Evolutionary conservation across 1,140 invertebrate species (phyloP).

Genomic region (Drosophila equinoxialis): DNA sequence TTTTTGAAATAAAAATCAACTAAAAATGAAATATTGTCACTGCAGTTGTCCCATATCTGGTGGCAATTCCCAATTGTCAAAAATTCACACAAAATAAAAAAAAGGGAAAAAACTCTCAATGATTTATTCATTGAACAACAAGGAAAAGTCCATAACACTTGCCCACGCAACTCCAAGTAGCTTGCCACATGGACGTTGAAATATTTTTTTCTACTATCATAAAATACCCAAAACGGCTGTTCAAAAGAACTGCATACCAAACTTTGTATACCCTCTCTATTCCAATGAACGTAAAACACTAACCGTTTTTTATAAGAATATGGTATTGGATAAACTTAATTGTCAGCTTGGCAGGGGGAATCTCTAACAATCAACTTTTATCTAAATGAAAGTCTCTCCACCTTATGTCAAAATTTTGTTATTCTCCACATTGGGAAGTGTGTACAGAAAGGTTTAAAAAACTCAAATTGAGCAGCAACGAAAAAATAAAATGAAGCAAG

Average conservation of each 20-base stretch:
- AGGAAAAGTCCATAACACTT: slow-evolving; percentile 1
- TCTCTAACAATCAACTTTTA: too few species aligned
- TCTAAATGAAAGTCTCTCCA: background rate
- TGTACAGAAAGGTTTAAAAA: background rate
- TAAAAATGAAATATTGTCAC: background rate
- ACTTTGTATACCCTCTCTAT: background rate
- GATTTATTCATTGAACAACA: slow-evolving; percentile 19
- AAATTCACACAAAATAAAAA: background rate
- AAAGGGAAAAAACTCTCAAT: background rate
- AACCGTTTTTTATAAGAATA: too few species aligned
- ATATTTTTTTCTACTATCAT: slow-evolving; percentile 13
- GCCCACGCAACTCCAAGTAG: slow-evolving; percentile 10
- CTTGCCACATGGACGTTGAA: slow-evolving; percentile 18
- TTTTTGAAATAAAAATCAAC: background rate
- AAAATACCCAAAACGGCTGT: background rate
- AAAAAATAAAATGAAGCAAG: background rate
- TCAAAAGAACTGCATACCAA: background rate
- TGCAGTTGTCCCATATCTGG: slow-evolving; percentile 1
- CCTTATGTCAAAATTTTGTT: background rate
- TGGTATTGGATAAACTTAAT: too few species aligned
- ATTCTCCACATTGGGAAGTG: background rate
- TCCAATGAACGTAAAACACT: too few species aligned
- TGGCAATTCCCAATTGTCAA: background rate
- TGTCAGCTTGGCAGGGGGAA: too few species aligned
- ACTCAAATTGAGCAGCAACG: slow-evolving; percentile 23